Base-by-base conservation (phyloP, 2,113 vertebrate genomes). In the Emydocephalus ijimae region DNA sequence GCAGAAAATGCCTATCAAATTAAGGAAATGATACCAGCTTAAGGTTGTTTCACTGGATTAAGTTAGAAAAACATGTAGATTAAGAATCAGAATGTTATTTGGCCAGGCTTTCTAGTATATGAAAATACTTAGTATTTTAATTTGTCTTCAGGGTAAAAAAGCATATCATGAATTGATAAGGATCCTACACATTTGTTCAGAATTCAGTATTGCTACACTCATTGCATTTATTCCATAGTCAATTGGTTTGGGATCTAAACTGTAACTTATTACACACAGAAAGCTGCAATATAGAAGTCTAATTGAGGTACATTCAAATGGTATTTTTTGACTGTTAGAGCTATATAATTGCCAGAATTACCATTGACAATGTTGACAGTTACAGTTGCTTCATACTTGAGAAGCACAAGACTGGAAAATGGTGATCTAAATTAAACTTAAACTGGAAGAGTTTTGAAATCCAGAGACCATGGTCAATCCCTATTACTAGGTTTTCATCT, bases 401-500 rank as follows among this genome's bases (percentile, higher is more conserved):
- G 15, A 50, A 50, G 26, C 18, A n/a, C 48, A 87, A 91, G 59
- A 26, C 14, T 48, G 26, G 14, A 5, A 88, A 92, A 74, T 54
- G 24, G 39, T 86, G 59, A 91, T 15, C 81, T 88, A 93, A 87
- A 52, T 29, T 74, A 12, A 0, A 20, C 8, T 50, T 1, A 8
- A 86, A 0, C 0, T 3, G 45, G 29, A 2, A 0, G 0, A 45
- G 45, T 11, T 55, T 93, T 92, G 5, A 69, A 45, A 61, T 12
- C 20, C 52, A 34, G 43, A n/a, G 61, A 21, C 23, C 64, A 26
- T 61, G 10, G 85, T 2, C 26, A 87, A 85, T 92, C 3, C 26
- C 69, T 69, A 87, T 0, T 1, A 48, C 11, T 14, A 34, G 45
- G 54, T 0, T 23, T 3, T 18, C 0, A 14, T 57, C 56, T 90